These are phyloP conservation scores for Stomatorhinus walkeri DNA, from an alignment of 2,797 vertebrate species.

Conservation along the genomic window DNA sequence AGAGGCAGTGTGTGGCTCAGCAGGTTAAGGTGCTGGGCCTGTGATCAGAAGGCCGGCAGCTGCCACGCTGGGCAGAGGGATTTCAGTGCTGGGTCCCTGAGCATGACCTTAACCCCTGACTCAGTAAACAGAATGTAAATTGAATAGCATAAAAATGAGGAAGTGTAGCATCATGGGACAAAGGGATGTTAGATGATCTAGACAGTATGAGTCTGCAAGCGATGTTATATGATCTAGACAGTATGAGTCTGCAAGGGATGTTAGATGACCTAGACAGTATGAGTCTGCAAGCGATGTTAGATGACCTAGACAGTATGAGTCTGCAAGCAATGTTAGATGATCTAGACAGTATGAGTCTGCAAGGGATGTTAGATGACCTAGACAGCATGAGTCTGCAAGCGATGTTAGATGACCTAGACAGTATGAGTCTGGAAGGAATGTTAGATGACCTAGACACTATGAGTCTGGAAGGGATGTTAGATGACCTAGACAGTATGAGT, in stretches of 20 bases:
- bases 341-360: background rate
- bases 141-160: slow-evolving; percentile 16
- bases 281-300: slow-evolving; percentile 27
- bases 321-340: slow-evolving; percentile 26
- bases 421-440: slow-evolving; percentile 28
- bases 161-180: slow-evolving; percentile 31
- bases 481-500: background rate
- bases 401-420: background rate
- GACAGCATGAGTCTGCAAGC: slow-evolving; percentile 22
- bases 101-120: background rate
- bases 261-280: background rate
- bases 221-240: background rate
- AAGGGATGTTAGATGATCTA: slow-evolving; percentile 23
- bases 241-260: slow-evolving; percentile 28
- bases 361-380: slow-evolving; percentile 22
- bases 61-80: background rate
- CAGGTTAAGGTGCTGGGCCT: background rate
- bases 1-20: background rate
- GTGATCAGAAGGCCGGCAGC: background rate
- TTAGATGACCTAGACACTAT: background rate
- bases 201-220: slow-evolving; percentile 24
- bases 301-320: background rate
- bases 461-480: slow-evolving; percentile 27
- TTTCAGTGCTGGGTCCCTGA: background rate
- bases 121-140: slow-evolving; percentile 20